A percentile compares a stretch with the other conserved stretches of the same genome.
These are phyloP conservation scores for Pelusios castaneus DNA, from an alignment of 2,113 vertebrate genomes.

Conservation along the genomic window DNA sequence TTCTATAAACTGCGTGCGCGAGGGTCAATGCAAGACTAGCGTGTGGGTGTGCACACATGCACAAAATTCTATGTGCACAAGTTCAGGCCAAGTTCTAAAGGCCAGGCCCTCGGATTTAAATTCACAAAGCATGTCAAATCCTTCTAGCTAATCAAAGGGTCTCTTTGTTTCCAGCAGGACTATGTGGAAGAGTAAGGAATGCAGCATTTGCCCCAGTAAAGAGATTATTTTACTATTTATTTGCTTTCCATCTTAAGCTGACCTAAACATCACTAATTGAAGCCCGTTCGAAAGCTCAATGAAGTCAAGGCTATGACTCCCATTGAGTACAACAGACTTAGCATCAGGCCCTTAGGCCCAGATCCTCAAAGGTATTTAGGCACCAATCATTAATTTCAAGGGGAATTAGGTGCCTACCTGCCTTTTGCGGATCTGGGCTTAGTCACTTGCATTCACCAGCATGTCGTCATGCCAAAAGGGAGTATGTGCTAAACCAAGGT, in stretches of 20 bases:
- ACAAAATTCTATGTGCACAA: fast-evolving
- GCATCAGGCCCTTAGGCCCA: too few species aligned
- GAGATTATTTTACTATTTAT: background rate
- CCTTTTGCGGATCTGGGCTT: too few species aligned
- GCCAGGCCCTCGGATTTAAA: fast-evolving
- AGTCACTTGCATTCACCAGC: too few species aligned
- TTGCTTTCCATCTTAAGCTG: background rate
- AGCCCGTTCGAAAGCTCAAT: background rate
- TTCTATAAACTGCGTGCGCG: background rate
- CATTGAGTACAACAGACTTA: background rate
- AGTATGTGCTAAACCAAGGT: background rate
- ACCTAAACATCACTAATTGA: background rate
- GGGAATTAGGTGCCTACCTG: too few species aligned
- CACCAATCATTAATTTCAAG: too few species aligned
- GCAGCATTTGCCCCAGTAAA: background rate
- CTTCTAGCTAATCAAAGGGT: background rate
- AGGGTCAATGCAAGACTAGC: background rate
- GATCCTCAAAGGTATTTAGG: too few species aligned
- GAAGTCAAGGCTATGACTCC: background rate
- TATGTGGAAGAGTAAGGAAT: background rate
- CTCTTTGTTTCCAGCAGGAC: background rate
- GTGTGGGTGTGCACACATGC: fast-evolving
- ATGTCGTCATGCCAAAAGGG: too few species aligned
- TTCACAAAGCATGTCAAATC: background rate
- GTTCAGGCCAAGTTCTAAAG: fast-evolving